Evolutionary conservation across 92 coral and sea anemone genomes (phyloP), one percentile per base, ranked within the genome.

Genomic region (Pocillopora grandis): DNA sequence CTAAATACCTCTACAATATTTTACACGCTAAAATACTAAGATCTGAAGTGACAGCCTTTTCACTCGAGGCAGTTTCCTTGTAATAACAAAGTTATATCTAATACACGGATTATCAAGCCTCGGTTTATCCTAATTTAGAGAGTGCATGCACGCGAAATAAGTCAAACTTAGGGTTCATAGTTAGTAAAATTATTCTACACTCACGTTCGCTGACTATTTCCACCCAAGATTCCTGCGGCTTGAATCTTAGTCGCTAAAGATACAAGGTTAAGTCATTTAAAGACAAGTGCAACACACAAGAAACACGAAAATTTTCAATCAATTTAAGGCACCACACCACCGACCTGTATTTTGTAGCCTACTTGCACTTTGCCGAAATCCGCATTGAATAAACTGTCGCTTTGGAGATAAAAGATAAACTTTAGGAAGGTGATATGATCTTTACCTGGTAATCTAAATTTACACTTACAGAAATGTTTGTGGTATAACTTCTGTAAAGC

Each of bases 381-480:
- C 67, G 52, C 65, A 58, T 23, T 72, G 31, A 80, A 80, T 68
- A 48, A 77, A 73, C 15, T 75, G 86, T 27, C 73, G 71, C 80
- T 75, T 75, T 62, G 64, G 64, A 35, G 37, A 73, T 12, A 33
- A 83, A 75, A 55, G 48, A 52, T 15, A 23, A 74, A 36, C 65
- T 23, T 83, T 71, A 82, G 86, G 49, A 48, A 74, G 64, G 2
- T 21, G 21, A 15, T 8, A 21, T 10, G 55, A 57, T 16, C 19
- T 42, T 62, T 35, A 63, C 9, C 18, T 20, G 48, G 13, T 16
- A 58, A 18, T 57, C 13, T 72, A 66, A 20, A 65, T 67, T 7
- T 20, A 49, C 68, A 93, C 97, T 89, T 81, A 93, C 97, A 69
- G 67, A 33, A 59, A 76, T 15, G 58, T 80, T 66, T 19, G 75